Conservation (phyloP, 2,888 invertebrate species). For the Emmelina monodactyla region DNA sequence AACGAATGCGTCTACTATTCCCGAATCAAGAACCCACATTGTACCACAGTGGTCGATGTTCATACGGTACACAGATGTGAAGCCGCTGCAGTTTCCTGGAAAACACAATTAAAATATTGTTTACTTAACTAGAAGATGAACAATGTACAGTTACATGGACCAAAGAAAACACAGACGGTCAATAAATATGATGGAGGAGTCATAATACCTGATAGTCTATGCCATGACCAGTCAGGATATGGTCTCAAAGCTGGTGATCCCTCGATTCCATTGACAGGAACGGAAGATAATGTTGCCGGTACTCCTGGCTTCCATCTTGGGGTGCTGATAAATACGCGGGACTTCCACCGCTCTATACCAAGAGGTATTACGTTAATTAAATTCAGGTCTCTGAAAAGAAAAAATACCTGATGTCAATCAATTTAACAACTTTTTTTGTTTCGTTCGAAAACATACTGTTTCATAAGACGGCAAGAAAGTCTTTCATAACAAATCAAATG, state of each 20-base stretch:
- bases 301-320: slow-evolving; percentile 81
- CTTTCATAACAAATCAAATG: no score
- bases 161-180: no score
- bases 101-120: neutral
- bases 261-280: slow-evolving; percentile 63
- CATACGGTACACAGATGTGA: slow-evolving; percentile 82
- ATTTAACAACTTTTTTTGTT: no score
- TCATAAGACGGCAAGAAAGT: no score
- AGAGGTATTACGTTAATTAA: slow-evolving; percentile 75
- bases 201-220: slow-evolving; percentile 60
- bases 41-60: slow-evolving; percentile 78
- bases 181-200: no score
- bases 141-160: no score
- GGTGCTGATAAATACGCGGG: slow-evolving; percentile 76
- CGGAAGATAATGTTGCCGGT: slow-evolving; percentile 73
- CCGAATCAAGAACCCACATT: slow-evolving; percentile 83
- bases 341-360: slow-evolving; percentile 74
- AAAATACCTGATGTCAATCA: no score
- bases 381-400: no score
- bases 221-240: slow-evolving; percentile 80
- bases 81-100: slow-evolving; percentile 59
- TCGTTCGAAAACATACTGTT: no score
- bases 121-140: neutral
- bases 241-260: slow-evolving; percentile 71
- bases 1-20: slow-evolving; percentile 74